phyloP scores from a whole-genome alignment of 1,140 invertebrate species.

The Heliconius melpomene region DNA sequence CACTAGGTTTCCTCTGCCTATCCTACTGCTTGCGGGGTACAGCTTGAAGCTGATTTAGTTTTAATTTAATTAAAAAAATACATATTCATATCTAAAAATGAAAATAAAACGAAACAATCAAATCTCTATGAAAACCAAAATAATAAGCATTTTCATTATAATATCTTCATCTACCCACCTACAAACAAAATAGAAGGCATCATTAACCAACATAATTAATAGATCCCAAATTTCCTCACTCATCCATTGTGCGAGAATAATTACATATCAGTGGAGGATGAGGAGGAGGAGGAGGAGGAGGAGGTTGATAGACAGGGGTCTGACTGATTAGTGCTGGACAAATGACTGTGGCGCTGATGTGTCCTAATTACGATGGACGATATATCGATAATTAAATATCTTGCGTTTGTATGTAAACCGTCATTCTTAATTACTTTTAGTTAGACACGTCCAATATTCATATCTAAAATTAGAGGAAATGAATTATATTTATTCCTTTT shows the following conservation, averaged over 20 bases:
- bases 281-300: conserved; percentile 22
- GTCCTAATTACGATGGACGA: conserved; percentile 39
- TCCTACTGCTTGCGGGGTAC: no score
- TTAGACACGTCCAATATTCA: no score
- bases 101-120: no score
- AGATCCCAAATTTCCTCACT: conserved; percentile 17
- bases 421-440: no score
- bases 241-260: conserved; percentile 37
- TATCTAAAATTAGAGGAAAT: no score
- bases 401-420: background rate
- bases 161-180: background rate
- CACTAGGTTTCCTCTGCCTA: no score
- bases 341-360: conserved; percentile 41
- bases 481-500: no score
- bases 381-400: conserved; percentile 36
- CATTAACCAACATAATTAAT: conserved; percentile 23
- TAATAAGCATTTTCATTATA: no score
- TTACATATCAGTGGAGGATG: conserved; percentile 31
- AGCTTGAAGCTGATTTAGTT: no score
- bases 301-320: conserved; percentile 36
- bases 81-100: no score
- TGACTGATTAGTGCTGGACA: conserved; percentile 41
- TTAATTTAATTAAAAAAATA: no score
- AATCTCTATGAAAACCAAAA: no score
- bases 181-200: background rate